Conservation (phyloP, 1,140 invertebrate species). For the Tetraneura akinire region DNA sequence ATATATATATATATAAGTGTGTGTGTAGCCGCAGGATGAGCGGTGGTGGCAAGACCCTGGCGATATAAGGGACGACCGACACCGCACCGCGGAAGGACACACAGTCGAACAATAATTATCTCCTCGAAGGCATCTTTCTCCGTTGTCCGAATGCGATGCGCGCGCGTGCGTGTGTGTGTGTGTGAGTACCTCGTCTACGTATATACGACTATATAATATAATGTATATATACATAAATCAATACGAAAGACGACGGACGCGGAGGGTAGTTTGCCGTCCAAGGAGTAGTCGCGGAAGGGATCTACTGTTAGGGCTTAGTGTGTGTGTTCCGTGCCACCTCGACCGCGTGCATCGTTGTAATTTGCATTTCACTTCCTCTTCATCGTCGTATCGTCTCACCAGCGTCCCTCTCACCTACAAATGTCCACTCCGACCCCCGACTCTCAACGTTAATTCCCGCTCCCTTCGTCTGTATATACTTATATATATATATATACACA, state of each 20-base stretch:
- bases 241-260: constrained; percentile 46
- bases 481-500: too few species aligned
- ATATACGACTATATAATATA: background rate
- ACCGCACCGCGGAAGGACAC: constrained; percentile 20
- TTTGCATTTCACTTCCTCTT: constrained; percentile 53
- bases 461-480: constrained; percentile 30
- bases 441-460: constrained; percentile 1
- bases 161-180: background rate
- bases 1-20: too few species aligned
- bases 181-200: constrained; percentile 27
- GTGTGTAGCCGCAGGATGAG: background rate
- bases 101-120: constrained; percentile 53
- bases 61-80: background rate
- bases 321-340: constrained; percentile 41
- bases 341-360: constrained; percentile 50
- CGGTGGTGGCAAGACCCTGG: too few species aligned
- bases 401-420: background rate
- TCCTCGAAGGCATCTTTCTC: constrained; percentile 52
- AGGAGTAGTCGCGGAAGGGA: constrained; percentile 49
- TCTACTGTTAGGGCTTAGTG: constrained; percentile 28
- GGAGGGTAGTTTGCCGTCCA: constrained; percentile 16
- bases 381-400: background rate
- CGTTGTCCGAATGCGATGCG: constrained; percentile 41
- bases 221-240: constrained; percentile 48
- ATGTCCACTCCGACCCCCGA: background rate